Evolutionary conservation across 2,888 invertebrate genomes (phyloP).

Genomic region (Tipula unca): DNA sequence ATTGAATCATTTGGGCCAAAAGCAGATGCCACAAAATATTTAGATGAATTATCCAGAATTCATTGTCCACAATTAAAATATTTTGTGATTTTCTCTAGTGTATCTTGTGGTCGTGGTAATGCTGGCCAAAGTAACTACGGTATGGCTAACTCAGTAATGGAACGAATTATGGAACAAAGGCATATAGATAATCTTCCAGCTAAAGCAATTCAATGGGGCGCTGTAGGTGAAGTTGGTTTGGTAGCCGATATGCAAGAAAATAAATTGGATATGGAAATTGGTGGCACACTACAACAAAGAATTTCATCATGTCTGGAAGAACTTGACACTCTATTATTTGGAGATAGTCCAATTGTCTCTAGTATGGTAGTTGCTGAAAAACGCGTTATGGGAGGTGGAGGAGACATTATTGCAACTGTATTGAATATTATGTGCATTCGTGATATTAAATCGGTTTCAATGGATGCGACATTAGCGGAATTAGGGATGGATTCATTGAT

Average conservation of each 20-base stretch:
- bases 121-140: slow-evolving; percentile 88
- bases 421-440: slow-evolving; percentile 58
- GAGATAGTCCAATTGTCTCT: slow-evolving; percentile 59
- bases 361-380: slow-evolving; percentile 87
- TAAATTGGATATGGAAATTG: slow-evolving; percentile 57
- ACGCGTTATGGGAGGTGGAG: slow-evolving; percentile 51
- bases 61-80: slow-evolving; percentile 51
- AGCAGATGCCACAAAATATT: slow-evolving; percentile 66
- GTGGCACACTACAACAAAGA: slow-evolving; percentile 78
- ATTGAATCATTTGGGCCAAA: slow-evolving; percentile 64
- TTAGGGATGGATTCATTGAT: slow-evolving; percentile 96
- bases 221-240: slow-evolving; percentile 80
- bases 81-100: slow-evolving; percentile 88
- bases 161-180: slow-evolving; percentile 72
- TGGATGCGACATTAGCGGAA: slow-evolving; percentile 71
- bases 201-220: slow-evolving; percentile 87
- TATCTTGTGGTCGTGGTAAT: slow-evolving; percentile 86
- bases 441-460: slow-evolving; percentile 60
- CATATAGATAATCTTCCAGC: slow-evolving; percentile 62
- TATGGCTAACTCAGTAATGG: slow-evolving; percentile 84
- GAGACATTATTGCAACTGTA: slow-evolving; percentile 64
- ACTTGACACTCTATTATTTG: slow-evolving; percentile 64
- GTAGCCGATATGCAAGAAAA: slow-evolving; percentile 68
- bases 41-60: slow-evolving; percentile 58
- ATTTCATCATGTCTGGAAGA: slow-evolving; percentile 72